phyloP scores from a whole-genome alignment of 2,113 vertebrate genomes.

The Nothocercus julius region DNA sequence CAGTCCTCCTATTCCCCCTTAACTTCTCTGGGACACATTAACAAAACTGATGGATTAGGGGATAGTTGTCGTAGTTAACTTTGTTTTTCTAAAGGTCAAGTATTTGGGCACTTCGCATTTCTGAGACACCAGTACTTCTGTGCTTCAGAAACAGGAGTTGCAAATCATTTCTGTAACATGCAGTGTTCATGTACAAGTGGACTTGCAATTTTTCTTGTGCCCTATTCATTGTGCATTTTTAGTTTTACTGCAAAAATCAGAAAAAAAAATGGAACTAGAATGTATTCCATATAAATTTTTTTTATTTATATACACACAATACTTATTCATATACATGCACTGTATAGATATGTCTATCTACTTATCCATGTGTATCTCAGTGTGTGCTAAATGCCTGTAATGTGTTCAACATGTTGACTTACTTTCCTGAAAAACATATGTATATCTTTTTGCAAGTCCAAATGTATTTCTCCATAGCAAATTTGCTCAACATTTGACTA shows the following conservation, averaged over 20 bases:
- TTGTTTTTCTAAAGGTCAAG: background rate
- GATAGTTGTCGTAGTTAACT: background rate
- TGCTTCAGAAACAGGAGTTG: background rate
- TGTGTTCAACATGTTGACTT: background rate
- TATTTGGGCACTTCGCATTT: conserved; percentile 45
- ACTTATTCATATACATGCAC: background rate
- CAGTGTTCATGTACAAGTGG: background rate
- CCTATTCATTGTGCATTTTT: background rate
- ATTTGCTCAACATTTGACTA: background rate
- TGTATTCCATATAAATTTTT: background rate
- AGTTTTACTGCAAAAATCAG: background rate
- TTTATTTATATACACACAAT: background rate
- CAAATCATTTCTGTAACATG: background rate
- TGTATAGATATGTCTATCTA: background rate
- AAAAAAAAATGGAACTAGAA: background rate
- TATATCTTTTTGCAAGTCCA: background rate
- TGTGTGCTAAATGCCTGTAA: background rate
- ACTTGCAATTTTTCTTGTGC: background rate
- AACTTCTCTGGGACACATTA: background rate
- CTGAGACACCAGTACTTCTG: conserved; percentile 28
- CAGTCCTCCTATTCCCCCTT: background rate
- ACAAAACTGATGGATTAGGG: background rate
- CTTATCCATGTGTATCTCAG: background rate
- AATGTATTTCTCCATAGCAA: background rate
- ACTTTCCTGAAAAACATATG: accelerated